A percentile compares a stretch with the other conserved stretches of the same genome.
Conservation (phyloP, 1,140 invertebrate species). For the Penaeus vannamei region DNA sequence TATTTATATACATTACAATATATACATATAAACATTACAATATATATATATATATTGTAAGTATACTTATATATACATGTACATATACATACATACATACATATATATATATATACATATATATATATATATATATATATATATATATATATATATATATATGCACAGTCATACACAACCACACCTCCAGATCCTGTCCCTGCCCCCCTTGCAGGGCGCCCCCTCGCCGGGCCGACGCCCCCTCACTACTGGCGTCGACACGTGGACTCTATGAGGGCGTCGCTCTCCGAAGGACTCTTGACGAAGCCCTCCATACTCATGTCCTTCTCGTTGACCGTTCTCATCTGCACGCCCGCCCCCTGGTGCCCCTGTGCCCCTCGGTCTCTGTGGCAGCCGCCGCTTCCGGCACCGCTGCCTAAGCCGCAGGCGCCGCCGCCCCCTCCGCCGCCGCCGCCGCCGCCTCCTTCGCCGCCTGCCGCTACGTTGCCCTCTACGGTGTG, state of each 20-base stretch:
- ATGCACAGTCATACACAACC: too few species aligned
- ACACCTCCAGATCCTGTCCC: too few species aligned
- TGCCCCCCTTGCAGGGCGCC: too few species aligned
- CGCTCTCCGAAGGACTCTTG: constrained; percentile 66
- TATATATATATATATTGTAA: too few species aligned
- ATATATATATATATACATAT: too few species aligned
- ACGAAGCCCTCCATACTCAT: constrained; percentile 59
- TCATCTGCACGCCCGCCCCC: constrained; percentile 1
- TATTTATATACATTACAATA: too few species aligned
- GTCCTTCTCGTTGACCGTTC: constrained; percentile 56
- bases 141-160: too few species aligned
- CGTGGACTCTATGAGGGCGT: constrained; percentile 56
- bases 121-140: too few species aligned
- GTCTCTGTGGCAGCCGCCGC: background rate
- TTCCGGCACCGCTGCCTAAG: constrained; percentile 7
- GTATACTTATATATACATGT: too few species aligned
- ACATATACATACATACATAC: too few species aligned
- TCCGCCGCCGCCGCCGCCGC: constrained; percentile 12
- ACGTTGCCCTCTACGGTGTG: constrained; percentile 50
- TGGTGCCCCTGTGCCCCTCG: background rate
- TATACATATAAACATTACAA: too few species aligned
- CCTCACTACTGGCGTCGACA: constrained; percentile 17
- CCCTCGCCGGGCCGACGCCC: background rate
- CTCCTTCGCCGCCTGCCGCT: constrained; percentile 19
- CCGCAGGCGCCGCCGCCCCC: constrained; percentile 13